Evolutionary conservation across 2,888 invertebrate species (phyloP).

Genomic region (Cecidostiba fungosa): DNA sequence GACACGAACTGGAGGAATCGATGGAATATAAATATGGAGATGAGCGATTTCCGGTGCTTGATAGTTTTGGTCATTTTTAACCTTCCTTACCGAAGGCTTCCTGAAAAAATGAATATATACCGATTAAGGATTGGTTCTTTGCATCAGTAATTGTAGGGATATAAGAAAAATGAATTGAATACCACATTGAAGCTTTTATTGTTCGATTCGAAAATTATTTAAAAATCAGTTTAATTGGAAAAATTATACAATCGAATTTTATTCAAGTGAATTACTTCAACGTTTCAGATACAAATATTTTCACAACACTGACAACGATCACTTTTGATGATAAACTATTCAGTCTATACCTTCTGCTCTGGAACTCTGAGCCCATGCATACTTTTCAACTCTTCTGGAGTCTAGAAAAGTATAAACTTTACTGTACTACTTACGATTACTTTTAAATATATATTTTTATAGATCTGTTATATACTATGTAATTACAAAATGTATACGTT

Average conservation of each 20-base stretch:
- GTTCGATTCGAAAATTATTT: not conserved
- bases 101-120: not conserved
- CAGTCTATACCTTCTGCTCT: not conserved
- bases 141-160: not conserved
- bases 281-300: no score
- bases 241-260: not conserved
- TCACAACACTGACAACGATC: not conserved
- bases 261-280: not conserved
- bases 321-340: not conserved
- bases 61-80: not conserved
- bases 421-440: no score
- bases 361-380: not conserved
- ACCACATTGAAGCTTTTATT: not conserved
- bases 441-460: no score
- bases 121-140: not conserved
- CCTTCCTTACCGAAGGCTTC: no score
- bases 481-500: no score
- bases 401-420: not conserved
- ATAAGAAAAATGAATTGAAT: not conserved
- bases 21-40: not conserved
- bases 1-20: not conserved
- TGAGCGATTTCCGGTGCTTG: not conserved
- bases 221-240: not conserved
- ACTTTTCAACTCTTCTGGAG: not conserved
- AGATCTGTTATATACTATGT: no score